Percentiles rank a stretch among this genome's conserved stretches.
phyloP scores from a whole-genome alignment of 2,888 invertebrate species.

The Rutpela maculata region DNA sequence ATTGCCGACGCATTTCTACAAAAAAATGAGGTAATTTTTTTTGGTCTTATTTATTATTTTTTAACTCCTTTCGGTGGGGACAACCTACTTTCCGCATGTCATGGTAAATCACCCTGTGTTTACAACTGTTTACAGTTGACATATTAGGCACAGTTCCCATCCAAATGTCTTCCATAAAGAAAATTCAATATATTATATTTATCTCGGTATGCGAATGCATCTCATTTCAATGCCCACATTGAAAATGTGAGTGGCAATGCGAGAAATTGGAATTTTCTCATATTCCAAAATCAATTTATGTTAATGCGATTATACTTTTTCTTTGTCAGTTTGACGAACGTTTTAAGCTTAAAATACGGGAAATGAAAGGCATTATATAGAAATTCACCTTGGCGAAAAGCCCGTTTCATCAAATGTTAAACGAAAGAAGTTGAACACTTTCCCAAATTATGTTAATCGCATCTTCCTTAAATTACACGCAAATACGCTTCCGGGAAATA shows the following conservation, averaged over 20 bases:
- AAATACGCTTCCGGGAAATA: slow-evolving; percentile 1
- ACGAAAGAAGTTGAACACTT: slow-evolving; percentile 22
- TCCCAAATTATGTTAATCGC: slow-evolving; percentile 28
- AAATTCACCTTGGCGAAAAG: neutral
- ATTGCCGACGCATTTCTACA: too few relatives aligned
- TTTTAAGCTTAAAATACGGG: slow-evolving; percentile 25
- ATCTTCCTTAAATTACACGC: slow-evolving; percentile 10
- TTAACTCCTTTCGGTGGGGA: too few relatives aligned
- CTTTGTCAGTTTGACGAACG: slow-evolving; percentile 55
- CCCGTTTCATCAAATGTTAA: slow-evolving; percentile 17
- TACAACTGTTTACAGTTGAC: neutral
- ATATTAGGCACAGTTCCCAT: neutral
- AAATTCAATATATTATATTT: slow-evolving; percentile 7
- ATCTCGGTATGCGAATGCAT: slow-evolving; percentile 11
- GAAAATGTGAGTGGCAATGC: slow-evolving; percentile 48
- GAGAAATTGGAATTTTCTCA: slow-evolving; percentile 62
- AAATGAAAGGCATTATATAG: slow-evolving; percentile 10
- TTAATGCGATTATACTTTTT: slow-evolving; percentile 62
- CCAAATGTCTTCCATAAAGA: neutral
- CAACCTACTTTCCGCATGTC: too few relatives aligned
- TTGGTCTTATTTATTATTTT: too few relatives aligned
- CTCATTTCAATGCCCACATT: slow-evolving; percentile 34
- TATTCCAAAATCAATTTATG: slow-evolving; percentile 63
- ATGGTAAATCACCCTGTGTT: too few relatives aligned
- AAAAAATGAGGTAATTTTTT: too few relatives aligned